A percentile compares a stretch with the other conserved stretches of the same genome.
These are phyloP conservation scores for Idaea straminata DNA, from an alignment of 2,888 invertebrate species.

Conservation along the genomic window DNA sequence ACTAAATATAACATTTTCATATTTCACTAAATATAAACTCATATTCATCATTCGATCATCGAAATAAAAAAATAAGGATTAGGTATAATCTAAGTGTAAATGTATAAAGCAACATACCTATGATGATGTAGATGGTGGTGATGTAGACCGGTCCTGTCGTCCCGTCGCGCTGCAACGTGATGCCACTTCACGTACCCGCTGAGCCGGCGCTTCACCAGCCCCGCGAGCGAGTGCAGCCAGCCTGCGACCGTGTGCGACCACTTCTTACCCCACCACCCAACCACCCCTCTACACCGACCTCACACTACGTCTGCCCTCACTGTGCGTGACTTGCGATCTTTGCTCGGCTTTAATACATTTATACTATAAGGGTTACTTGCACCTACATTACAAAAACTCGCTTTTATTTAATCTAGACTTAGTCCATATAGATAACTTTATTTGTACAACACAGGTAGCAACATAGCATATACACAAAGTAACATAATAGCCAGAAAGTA, in stretches of 20 bases:
- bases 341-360: conserved; percentile 2
- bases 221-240: conserved; percentile 85
- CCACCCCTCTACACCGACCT: conserved; percentile 26
- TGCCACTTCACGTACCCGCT: conserved; percentile 91
- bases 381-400: too few relatives aligned
- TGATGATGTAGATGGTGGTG: conserved; percentile 39
- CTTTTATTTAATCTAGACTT: too few relatives aligned
- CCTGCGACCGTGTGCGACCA: conserved; percentile 56
- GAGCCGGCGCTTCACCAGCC: conserved; percentile 88
- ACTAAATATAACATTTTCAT: too few relatives aligned
- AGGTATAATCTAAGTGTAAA: background rate
- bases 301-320: conserved; percentile 24
- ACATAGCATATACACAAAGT: too few relatives aligned
- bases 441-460: background rate
- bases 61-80: too few relatives aligned
- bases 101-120: background rate
- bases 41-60: too few relatives aligned
- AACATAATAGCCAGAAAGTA: too few relatives aligned
- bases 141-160: conserved; percentile 5
- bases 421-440: too few relatives aligned
- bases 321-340: conserved; percentile 44
- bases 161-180: conserved; percentile 74
- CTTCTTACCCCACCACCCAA: conserved; percentile 21
- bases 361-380: too few relatives aligned
- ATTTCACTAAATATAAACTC: too few relatives aligned